Evolutionary conservation across 2,888 invertebrate genomes (phyloP).

Genomic region (Paralinhomoeus sp.): DNA sequence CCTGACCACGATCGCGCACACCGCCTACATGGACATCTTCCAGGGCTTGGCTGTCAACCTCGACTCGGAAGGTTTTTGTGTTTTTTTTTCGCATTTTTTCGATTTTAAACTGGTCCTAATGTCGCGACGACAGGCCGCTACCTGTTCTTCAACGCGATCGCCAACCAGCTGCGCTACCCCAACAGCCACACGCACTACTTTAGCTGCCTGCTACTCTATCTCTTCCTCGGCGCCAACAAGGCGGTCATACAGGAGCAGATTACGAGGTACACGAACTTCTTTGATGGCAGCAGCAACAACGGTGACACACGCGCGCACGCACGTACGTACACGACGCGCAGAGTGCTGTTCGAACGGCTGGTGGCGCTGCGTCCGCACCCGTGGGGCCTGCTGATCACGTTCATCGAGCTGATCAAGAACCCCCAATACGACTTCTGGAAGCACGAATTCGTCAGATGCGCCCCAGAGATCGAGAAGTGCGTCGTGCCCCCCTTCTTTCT

Average conservation of each 20-base stretch:
- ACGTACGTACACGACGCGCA: too few relatives aligned
- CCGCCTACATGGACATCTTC: conserved; percentile 98
- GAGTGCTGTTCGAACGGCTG: conserved; percentile 71
- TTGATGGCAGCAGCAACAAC: too few relatives aligned
- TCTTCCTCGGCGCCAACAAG: conserved; percentile 60
- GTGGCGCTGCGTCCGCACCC: conserved; percentile 97
- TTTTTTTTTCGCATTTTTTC: too few relatives aligned
- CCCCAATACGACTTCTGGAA: conserved; percentile 95
- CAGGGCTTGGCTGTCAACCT: conserved; percentile 93
- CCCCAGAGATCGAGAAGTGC: conserved; percentile 68
- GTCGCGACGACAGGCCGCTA: conserved; percentile 53
- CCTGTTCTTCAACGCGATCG: conserved; percentile 87
- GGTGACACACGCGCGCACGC: too few relatives aligned
- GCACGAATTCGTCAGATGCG: conserved; percentile 96
- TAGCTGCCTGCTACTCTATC: conserved; percentile 80
- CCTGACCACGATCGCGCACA: conserved; percentile 92
- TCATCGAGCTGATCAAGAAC: conserved; percentile 95
- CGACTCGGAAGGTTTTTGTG: conserved; percentile 64
- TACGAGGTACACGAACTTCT: conserved; percentile 45
- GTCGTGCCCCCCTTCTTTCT: background rate
- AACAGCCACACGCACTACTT: conserved; percentile 99
- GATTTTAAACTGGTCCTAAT: too few relatives aligned
- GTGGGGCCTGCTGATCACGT: conserved; percentile 93
- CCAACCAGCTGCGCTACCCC: conserved; percentile 92
- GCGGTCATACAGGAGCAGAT: conserved; percentile 97